Evolutionary conservation across 2,797 vertebrate species (phyloP).

Genomic region (Trematomus bernacchii): DNA sequence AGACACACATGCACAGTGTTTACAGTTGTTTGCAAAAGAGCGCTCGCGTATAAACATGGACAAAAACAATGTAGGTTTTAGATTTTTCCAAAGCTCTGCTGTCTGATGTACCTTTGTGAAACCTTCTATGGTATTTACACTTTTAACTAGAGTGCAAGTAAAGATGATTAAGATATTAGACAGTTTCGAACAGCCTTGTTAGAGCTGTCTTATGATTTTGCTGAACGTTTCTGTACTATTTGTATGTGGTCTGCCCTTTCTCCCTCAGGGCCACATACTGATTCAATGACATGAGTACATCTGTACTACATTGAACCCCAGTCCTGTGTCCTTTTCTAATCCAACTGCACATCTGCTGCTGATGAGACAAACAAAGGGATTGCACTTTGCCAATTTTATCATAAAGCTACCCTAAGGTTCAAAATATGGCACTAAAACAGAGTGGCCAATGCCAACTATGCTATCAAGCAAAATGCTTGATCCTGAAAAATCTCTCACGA

Average conservation of each 20-base stretch:
- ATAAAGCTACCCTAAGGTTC: constrained; percentile 55
- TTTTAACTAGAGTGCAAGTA: background rate
- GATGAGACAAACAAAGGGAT: constrained; percentile 78
- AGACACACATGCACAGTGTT: background rate
- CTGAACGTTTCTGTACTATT: constrained; percentile 59
- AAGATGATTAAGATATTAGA: constrained; percentile 16
- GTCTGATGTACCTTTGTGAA: background rate
- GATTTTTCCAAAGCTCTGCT: background rate
- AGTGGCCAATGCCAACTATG: constrained; percentile 35
- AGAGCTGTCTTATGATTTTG: constrained; percentile 43
- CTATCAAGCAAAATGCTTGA: constrained; percentile 49
- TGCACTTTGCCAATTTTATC: constrained; percentile 65
- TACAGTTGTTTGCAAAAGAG: background rate
- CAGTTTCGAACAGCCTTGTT: constrained; percentile 21
- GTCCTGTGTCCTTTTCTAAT: constrained; percentile 70
- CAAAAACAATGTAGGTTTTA: background rate
- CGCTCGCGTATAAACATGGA: background rate
- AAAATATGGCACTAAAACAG: constrained; percentile 47
- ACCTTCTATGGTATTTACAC: background rate
- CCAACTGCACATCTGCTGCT: constrained; percentile 81
- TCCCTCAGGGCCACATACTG: constrained; percentile 76
- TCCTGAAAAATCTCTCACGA: constrained; percentile 27
- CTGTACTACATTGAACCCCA: constrained; percentile 79
- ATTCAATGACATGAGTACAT: constrained; percentile 82
- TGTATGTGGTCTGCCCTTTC: constrained; percentile 69